Percentiles rank a stretch among this genome's conserved stretches.
These are phyloP conservation scores for Trichonephila inaurata DNA, from an alignment of 1,140 invertebrate genomes.

Conservation along the genomic window DNA sequence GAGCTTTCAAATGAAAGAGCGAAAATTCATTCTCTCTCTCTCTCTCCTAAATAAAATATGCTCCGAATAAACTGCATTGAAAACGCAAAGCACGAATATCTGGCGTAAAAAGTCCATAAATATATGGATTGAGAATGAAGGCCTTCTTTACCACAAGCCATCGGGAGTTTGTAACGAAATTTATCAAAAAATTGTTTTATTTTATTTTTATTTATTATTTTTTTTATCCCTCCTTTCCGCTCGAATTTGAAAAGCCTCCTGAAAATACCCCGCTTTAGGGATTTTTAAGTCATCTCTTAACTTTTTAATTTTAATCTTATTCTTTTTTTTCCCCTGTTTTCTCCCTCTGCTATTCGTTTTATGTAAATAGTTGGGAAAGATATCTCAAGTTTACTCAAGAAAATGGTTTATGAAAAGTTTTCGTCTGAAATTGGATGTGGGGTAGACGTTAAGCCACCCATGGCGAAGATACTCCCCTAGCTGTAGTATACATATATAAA, in stretches of 20 bases:
- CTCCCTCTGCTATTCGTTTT: neutral
- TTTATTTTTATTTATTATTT: too few relatives aligned
- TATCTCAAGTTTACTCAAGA: slow-evolving; percentile 32
- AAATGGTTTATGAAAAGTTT: slow-evolving; percentile 47
- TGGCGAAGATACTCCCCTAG: neutral
- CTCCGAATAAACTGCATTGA: slow-evolving; percentile 30
- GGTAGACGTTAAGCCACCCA: neutral
- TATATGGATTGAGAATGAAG: slow-evolving; percentile 22
- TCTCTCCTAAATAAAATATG: slow-evolving; percentile 16
- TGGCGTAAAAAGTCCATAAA: slow-evolving; percentile 37
- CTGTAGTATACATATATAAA: neutral
- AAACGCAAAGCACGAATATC: neutral
- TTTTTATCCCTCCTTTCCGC: neutral
- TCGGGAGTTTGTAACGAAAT: slow-evolving; percentile 26
- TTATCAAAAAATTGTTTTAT: slow-evolving; percentile 7
- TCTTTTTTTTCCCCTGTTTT: too few relatives aligned
- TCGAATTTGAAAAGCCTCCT: neutral
- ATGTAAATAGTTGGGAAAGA: slow-evolving; percentile 22
- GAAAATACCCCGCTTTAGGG: slow-evolving; percentile 41
- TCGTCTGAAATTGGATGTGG: neutral
- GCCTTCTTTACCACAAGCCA: neutral
- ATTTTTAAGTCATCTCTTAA: slow-evolving; percentile 42
- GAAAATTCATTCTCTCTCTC: neutral
- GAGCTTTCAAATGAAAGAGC: slow-evolving; percentile 10
- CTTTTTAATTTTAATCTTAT: slow-evolving; percentile 60